phyloP scores from a whole-genome alignment of 2,888 invertebrate species.

The Geotrupes spiniger region DNA sequence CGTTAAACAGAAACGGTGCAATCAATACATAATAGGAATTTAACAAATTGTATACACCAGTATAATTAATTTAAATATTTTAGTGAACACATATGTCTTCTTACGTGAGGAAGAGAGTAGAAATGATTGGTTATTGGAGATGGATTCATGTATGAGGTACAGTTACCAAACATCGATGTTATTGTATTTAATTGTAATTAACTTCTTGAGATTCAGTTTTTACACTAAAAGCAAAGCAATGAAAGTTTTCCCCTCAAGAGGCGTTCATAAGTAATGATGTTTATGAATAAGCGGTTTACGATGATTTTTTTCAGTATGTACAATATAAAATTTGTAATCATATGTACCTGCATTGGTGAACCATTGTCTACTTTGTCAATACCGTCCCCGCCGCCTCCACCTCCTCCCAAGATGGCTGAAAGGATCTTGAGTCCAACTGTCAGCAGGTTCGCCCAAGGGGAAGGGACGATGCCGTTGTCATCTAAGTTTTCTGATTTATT shows the following conservation, averaged over 20 bases:
- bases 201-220: too few relatives aligned
- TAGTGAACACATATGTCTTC: too few relatives aligned
- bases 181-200: too few relatives aligned
- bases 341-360: conserved; percentile 79
- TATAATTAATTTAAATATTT: too few relatives aligned
- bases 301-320: conserved; percentile 4
- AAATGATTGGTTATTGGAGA: too few relatives aligned
- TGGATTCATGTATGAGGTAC: too few relatives aligned
- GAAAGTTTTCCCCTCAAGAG: conserved; percentile 5
- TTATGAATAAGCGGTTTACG: background rate
- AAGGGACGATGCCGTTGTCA: conserved; percentile 61
- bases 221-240: conserved; percentile 7
- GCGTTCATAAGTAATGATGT: background rate
- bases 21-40: too few relatives aligned
- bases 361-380: conserved; percentile 90
- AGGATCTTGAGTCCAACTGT: conserved; percentile 84
- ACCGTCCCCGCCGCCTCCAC: conserved; percentile 68
- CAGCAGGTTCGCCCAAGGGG: conserved; percentile 84
- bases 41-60: too few relatives aligned
- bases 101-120: too few relatives aligned
- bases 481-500: conserved; percentile 78
- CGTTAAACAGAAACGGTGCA: too few relatives aligned
- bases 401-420: conserved; percentile 76
- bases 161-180: too few relatives aligned
- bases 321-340: background rate